Evolutionary conservation across 1,140 invertebrate genomes (phyloP), one percentile per base, ranked within the genome.

Genomic region (Druon quercuslanigerum): DNA sequence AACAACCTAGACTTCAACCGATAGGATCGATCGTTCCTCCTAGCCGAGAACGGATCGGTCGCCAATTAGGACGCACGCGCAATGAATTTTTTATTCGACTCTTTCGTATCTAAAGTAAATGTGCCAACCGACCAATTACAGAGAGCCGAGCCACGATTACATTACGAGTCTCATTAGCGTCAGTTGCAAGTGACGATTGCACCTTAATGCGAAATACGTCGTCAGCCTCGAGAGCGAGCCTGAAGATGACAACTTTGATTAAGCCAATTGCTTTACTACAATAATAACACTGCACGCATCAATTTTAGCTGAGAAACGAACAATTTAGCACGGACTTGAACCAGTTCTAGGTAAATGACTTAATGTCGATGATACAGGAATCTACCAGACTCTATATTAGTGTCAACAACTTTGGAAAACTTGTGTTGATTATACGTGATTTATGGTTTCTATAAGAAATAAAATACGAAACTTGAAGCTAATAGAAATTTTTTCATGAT

Each of bases 21-120:
- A 66, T 66, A 66, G 57, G 57, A 66, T 66, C 25, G 25, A 33
- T 33, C 25, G 25, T 33, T 66, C 57, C 20, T 66, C 57, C 57
- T 66, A 66, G 57, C 57, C 57, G 57, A 66, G 57, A 66, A 66
- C 40, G 57, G 57, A 66, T 66, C 20, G 57, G 20, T 66, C 20
- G 57, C 57, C 57, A 66, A 66, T 66, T 66, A 66, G 57, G 57
- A 66, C 57, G 57, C 57, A 66, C 57, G 57, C 57, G 57, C 57
- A 66, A 13, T 33, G 19, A 14, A 66, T 66, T 66, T 66, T 66
- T 66, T 66, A 66, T 66, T 20, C 57, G 13, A 33, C 20, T 33
- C 52, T 33, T 33, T 33, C 25, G 25, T 33, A 33, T 33, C 25
- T 33, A 33, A 33, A 33, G 25, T 33, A 33, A 33, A 33, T 33